phyloP scores from a whole-genome alignment of 2,888 invertebrate genomes.

The Zygaena filipendulae region DNA sequence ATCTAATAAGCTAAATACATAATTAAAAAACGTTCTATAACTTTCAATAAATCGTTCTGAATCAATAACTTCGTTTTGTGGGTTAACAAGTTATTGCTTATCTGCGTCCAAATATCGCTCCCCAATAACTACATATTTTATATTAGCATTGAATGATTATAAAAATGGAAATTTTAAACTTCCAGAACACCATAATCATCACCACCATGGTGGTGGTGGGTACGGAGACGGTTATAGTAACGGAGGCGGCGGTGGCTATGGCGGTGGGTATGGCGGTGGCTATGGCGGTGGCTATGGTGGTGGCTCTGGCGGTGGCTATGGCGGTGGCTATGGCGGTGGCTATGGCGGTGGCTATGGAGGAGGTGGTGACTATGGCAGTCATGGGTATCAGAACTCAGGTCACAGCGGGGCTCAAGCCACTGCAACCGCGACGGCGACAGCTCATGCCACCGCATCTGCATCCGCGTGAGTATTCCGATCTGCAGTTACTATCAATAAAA shows the following conservation, averaged over 20 bases:
- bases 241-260: constrained; percentile 12
- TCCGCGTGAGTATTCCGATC: too few species aligned
- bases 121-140: too few species aligned
- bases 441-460: constrained; percentile 23
- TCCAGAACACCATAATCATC: neutral
- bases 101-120: too few species aligned
- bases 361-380: neutral
- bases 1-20: too few species aligned
- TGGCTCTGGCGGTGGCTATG: constrained; percentile 17
- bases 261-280: constrained; percentile 15
- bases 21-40: too few species aligned
- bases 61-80: too few species aligned
- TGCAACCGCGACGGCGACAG: constrained; percentile 30
- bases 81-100: too few species aligned
- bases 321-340: constrained; percentile 20
- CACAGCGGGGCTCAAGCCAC: constrained; percentile 15
- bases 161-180: too few species aligned
- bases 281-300: constrained; percentile 12
- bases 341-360: constrained; percentile 9
- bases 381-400: constrained; percentile 9
- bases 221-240: constrained; percentile 17
- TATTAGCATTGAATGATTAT: too few species aligned
- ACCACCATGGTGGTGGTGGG: constrained; percentile 13
- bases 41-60: too few species aligned
- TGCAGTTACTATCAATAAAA: too few species aligned